Evolutionary conservation across 2,797 vertebrate genomes (phyloP).

Genomic region (Manis crassicaudata): DNA sequence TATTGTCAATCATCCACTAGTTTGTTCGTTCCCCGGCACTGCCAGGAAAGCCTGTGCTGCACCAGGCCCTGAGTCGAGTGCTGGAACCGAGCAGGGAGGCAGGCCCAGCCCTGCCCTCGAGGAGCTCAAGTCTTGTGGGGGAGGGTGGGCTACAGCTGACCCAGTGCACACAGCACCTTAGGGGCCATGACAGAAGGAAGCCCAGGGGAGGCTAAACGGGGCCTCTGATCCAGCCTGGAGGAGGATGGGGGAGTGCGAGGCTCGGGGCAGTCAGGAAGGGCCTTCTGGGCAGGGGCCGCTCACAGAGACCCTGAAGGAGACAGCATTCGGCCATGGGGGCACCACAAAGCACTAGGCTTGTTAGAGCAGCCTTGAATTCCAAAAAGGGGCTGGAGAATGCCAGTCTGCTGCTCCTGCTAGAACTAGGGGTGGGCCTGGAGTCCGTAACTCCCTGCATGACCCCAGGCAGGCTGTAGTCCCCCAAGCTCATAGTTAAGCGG

Average conservation of each 20-base stretch:
- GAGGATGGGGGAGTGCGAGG: background rate
- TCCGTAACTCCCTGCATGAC: rapidly evolving
- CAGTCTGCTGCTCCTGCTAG: background rate
- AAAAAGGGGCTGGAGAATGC: too few species aligned
- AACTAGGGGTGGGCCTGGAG: background rate
- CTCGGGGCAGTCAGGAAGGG: background rate
- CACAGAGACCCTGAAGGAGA: background rate
- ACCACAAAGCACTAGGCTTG: background rate
- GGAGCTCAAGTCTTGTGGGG: background rate
- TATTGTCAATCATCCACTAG: rapidly evolving
- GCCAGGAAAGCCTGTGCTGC: background rate
- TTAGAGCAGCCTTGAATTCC: background rate
- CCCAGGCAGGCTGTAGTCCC: background rate
- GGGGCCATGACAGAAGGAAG: background rate
- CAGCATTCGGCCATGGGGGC: background rate
- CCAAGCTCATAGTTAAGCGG: rapidly evolving
- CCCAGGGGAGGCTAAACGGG: background rate
- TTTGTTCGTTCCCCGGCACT: background rate
- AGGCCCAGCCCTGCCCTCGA: rapidly evolving
- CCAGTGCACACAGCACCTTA: background rate
- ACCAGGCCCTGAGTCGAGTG: background rate
- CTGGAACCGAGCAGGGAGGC: background rate
- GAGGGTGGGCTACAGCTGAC: background rate
- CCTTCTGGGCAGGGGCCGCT: background rate
- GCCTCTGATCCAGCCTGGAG: background rate